A percentile compares a stretch with the other conserved stretches of the same genome.
These are phyloP conservation scores for Homarus americanus DNA, from an alignment of 1,140 invertebrate species.

Conservation along the genomic window DNA sequence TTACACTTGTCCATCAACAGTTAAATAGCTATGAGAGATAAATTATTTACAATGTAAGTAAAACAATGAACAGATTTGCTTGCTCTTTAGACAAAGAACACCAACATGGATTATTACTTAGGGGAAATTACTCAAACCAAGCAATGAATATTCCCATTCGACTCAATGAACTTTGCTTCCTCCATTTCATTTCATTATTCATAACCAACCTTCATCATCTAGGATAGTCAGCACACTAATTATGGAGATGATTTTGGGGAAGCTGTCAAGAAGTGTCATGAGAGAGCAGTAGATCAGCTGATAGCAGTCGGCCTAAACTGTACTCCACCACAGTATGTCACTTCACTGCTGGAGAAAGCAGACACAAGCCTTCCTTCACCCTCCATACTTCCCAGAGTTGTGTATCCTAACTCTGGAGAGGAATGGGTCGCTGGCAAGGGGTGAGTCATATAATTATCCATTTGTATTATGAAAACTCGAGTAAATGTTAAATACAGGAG, in stretches of 20 bases:
- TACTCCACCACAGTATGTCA: conserved; percentile 83
- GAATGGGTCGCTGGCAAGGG: conserved; percentile 80
- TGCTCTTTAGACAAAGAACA: too few species aligned
- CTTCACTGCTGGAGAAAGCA: conserved; percentile 81
- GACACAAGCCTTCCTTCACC: conserved; percentile 77
- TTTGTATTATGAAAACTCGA: neutral
- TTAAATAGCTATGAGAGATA: too few species aligned
- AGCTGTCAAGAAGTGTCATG: conserved; percentile 83
- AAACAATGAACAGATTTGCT: too few species aligned
- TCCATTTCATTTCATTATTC: neutral
- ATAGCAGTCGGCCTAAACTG: conserved; percentile 93
- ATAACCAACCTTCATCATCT: neutral
- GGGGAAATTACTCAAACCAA: too few species aligned
- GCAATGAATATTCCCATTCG: too few species aligned
- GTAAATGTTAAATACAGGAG: too few species aligned
- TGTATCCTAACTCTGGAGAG: conserved; percentile 88
- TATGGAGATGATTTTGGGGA: conserved; percentile 85
- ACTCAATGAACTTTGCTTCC: neutral
- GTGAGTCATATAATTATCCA: conserved; percentile 74
- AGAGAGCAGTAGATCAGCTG: conserved; percentile 83
- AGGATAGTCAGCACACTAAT: conserved; percentile 77
- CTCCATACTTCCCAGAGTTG: conserved; percentile 82
- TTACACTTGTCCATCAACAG: too few species aligned
- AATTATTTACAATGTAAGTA: too few species aligned
- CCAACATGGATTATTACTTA: too few species aligned